A percentile compares a stretch with the other conserved stretches of the same genome.
phyloP scores from a whole-genome alignment of 2,888 invertebrate genomes.

The Lepidochrysops patricia region DNA sequence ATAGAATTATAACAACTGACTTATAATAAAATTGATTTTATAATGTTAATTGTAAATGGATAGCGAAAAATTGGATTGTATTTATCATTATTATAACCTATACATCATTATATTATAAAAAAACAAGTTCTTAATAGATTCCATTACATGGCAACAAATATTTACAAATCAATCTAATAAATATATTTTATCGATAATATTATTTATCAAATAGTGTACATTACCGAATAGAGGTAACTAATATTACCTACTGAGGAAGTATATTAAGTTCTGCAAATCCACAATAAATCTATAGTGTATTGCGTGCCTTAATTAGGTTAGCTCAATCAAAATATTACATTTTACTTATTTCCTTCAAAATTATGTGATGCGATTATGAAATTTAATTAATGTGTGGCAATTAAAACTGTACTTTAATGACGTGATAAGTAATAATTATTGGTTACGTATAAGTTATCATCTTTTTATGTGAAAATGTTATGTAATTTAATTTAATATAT shows the following conservation, averaged over 20 bases:
- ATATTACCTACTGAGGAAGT: constrained; percentile 4
- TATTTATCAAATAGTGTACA: no score
- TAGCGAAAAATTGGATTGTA: no score
- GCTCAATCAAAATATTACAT: background rate
- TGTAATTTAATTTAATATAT: background rate
- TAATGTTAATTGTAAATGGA: no score
- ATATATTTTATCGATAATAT: background rate
- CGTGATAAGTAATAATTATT: background rate
- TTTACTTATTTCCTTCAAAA: background rate
- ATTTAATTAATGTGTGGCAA: background rate
- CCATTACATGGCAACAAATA: no score
- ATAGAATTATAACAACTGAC: no score
- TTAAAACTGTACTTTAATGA: background rate
- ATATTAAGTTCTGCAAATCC: constrained; percentile 4
- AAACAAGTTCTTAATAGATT: background rate
- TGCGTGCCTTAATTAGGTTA: background rate
- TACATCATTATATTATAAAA: no score
- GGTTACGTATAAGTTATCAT: no score
- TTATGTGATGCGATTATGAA: background rate
- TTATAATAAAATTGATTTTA: no score
- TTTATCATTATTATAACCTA: no score
- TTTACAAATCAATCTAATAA: no score
- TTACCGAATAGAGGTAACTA: background rate
- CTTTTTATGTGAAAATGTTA: no score
- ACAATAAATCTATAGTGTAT: constrained; percentile 6